Evolutionary conservation across 2,888 invertebrate species (phyloP).

Genomic region (Neuroscelio doddi): DNA sequence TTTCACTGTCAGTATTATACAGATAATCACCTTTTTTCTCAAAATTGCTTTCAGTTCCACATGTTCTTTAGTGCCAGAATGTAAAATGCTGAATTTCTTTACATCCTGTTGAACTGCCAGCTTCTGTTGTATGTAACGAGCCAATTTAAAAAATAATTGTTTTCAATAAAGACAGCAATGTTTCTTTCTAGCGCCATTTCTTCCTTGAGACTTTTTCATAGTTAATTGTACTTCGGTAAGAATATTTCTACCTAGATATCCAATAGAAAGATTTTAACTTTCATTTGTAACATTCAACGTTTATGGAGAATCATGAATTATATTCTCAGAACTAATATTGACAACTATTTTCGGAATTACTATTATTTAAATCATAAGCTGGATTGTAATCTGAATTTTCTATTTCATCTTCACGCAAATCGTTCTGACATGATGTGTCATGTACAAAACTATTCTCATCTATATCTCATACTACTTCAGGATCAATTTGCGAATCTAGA

Average conservation of each 20-base stretch:
- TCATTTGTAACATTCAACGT: too few relatives aligned
- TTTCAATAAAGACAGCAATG: not conserved
- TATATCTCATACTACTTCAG: too few relatives aligned
- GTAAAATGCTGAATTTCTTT: not conserved
- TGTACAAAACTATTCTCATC: too few relatives aligned
- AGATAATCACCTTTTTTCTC: conserved; percentile 4
- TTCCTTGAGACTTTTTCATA: not conserved
- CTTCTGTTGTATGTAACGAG: not conserved
- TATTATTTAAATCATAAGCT: too few relatives aligned
- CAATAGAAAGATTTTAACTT: not conserved
- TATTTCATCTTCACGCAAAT: not conserved
- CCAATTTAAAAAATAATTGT: not conserved
- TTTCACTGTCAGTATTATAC: not conserved
- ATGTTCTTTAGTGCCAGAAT: not conserved
- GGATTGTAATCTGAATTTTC: too few relatives aligned
- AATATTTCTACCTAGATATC: not conserved
- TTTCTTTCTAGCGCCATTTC: not conserved
- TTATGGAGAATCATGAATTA: too few relatives aligned
- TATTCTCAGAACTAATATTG: too few relatives aligned
- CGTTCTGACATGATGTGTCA: too few relatives aligned
- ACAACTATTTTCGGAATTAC: too few relatives aligned
- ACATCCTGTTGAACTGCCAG: not conserved
- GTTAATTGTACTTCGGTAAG: not conserved
- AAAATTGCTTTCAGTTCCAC: too few relatives aligned
- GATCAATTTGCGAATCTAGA: too few relatives aligned